Base-by-base conservation (phyloP, 2,888 invertebrate species). In the Agrochola lychnidis region DNA sequence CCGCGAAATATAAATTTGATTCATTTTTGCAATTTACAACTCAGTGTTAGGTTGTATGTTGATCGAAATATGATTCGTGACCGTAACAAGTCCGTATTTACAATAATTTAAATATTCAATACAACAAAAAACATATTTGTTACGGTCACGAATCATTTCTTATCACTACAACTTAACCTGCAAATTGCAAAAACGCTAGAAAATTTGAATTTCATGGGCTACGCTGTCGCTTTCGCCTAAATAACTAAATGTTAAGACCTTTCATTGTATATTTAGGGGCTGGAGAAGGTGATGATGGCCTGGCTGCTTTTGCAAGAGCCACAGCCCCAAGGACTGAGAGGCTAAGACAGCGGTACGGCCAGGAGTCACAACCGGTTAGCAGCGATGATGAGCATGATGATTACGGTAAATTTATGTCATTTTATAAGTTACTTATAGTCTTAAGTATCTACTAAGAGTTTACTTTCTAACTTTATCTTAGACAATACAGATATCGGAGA, bases 361-460 rank as follows among this genome's bases (percentile, higher is more conserved):
- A 97, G 84, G 97, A 97, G 86, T 95, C 97, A 48, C 97, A 97
- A 81, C 94, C 96, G 10, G 94, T 92, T 69, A 95, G 97, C 89
- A 97, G 97, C 76, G 98, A 98, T 70, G 98, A 98, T 78, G 98
- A 98, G 87, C 98, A 98, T 87, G 98, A 99, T 88, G 99, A 99
- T 91, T 99, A 99, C 89, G 99, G 99, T 97, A 90, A 85, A 14
- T 61, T 51, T 45, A 16, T 10, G 14, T 22, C 0, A 40, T 30
- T 45, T 53, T 22, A 3, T 51, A n/a, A n/a, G n/a, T 51, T 67
- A 67, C 48, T 4, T 12, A 45, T 1, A 45, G 2, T 45, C 12
- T 12, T 6, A 16, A 64, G 12, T 19, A 22, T 67, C n/a, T n/a
- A n/a, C n/a, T 22, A 25, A 12, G 10, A 48, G 22, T 36, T 67